Conservation (phyloP, 2,113 vertebrate species). For the Anthoscopus minutus region DNA sequence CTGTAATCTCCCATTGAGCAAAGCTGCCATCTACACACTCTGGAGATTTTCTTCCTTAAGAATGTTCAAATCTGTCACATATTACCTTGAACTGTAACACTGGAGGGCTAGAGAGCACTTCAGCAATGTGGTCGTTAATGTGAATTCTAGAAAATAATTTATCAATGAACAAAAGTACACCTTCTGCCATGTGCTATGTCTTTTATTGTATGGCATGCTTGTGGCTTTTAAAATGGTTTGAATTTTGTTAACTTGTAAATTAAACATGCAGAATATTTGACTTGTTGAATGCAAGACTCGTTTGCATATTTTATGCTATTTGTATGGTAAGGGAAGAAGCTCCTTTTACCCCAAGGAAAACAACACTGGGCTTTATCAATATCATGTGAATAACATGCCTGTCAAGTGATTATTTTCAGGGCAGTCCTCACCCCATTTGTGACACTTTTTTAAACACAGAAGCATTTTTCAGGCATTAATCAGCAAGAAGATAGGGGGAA, state of each 20-base stretch:
- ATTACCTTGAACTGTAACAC: conserved; percentile 57
- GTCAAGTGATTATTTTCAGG: not conserved
- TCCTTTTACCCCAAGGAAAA: not conserved
- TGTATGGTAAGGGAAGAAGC: not conserved
- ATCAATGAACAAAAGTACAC: conserved; percentile 11
- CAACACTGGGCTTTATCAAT: not conserved
- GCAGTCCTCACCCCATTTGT: not conserved
- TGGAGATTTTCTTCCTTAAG: conserved; percentile 47
- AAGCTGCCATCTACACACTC: not conserved
- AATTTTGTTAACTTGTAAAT: conserved; percentile 1
- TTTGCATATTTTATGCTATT: conserved; percentile 8
- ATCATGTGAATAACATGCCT: not conserved
- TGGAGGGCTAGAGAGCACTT: conserved; percentile 42
- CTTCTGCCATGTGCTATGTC: not conserved
- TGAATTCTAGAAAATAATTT: conserved; percentile 60
- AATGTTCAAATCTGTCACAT: conserved; percentile 57
- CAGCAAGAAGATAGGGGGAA: not conserved
- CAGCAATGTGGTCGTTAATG: conserved; percentile 44
- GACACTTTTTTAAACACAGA: not conserved
- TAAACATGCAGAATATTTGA: not conserved
- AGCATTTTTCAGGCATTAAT: not conserved
- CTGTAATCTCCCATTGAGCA: conserved; percentile 49
- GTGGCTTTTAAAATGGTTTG: not conserved
- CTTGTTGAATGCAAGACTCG: conserved; percentile 5
- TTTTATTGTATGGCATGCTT: not conserved